Base-by-base conservation (phyloP, 92 coral and sea anemone genomes). In the Porites rus region DNA sequence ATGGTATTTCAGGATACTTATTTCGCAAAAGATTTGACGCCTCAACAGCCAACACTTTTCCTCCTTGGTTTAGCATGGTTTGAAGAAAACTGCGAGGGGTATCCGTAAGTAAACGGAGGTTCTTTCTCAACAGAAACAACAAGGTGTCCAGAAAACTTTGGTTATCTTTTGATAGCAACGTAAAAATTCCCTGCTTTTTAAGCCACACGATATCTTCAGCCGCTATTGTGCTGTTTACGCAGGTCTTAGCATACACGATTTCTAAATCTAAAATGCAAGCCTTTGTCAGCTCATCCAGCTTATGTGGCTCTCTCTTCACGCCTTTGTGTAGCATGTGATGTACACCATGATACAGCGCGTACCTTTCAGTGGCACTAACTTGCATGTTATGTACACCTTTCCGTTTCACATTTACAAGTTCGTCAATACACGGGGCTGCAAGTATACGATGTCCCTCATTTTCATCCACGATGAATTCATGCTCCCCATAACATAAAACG, bases 391-490 rank as follows among this genome's bases (percentile, higher is more conserved):
- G 61, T 4, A 59, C 86, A 31, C 60, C 63, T 50, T 58, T 67
- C 6, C 16, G 71, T 51, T 80, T 92, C 51, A 89, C 54, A 59
- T 43, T 52, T 6, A 65, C 81, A 71, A 72, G 88, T 28, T 80
- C 71, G 1, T 10, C n/a, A 59, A 64, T 53, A 58, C 95, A 92
- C 1, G 85, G 75, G 50, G 63, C 61, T 20, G 83, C 74, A 31
- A 92, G 93, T 8, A 78, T 70, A 43, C 76, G 54, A 19, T 92
- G 88, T 51, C 95, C 95, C 54, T 86, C 59, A 8, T 61, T 72
- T 75, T 82, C 91, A 1, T 86, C 79, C 56, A 81, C 76, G 51
- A 74, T 69, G 56, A 74, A 88, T 10, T 65, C 65, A 21, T 84
- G 94, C n/a, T 65, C 59, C 4, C 73, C 86, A 81, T 69, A 82